Evolutionary conservation across 2,888 invertebrate genomes (phyloP).

Genomic region (Tribolium freemani): DNA sequence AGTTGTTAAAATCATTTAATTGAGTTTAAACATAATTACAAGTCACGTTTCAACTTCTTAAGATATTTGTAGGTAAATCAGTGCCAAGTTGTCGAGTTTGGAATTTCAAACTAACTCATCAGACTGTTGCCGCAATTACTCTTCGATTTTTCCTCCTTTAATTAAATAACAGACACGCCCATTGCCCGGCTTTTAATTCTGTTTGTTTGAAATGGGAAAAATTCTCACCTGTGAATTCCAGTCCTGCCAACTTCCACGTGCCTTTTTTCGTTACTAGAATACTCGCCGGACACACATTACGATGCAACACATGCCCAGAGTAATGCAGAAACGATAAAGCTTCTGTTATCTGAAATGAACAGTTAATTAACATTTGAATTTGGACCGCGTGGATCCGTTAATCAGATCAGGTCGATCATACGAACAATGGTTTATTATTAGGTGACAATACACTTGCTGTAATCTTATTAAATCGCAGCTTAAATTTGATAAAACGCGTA

Average conservation of each 20-base stretch:
- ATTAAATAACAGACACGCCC: constrained; percentile 4
- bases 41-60: constrained; percentile 26
- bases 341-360: constrained; percentile 86
- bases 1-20: constrained; percentile 19
- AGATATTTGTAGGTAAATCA: constrained; percentile 29
- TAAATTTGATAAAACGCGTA: not conserved
- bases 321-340: constrained; percentile 94
- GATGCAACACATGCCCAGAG: constrained; percentile 88
- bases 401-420: constrained; percentile 27
- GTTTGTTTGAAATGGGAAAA: not conserved
- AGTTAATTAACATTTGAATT: constrained; percentile 40
- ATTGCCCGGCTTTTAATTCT: not conserved
- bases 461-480: constrained; percentile 13
- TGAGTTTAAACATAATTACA: constrained; percentile 29
- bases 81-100: constrained; percentile 18
- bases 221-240: constrained; percentile 89
- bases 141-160: constrained; percentile 2
- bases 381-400: constrained; percentile 2
- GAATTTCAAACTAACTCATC: constrained; percentile 25
- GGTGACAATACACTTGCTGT: constrained; percentile 3
- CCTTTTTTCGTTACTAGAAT: constrained; percentile 93
- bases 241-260: constrained; percentile 96
- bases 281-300: constrained; percentile 94
- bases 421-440: constrained; percentile 26
- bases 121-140: constrained; percentile 8